A percentile compares a stretch with the other conserved stretches of the same genome.
Evolutionary conservation across 2,113 vertebrate genomes (phyloP).

Genomic region (Nycticorax nycticorax): DNA sequence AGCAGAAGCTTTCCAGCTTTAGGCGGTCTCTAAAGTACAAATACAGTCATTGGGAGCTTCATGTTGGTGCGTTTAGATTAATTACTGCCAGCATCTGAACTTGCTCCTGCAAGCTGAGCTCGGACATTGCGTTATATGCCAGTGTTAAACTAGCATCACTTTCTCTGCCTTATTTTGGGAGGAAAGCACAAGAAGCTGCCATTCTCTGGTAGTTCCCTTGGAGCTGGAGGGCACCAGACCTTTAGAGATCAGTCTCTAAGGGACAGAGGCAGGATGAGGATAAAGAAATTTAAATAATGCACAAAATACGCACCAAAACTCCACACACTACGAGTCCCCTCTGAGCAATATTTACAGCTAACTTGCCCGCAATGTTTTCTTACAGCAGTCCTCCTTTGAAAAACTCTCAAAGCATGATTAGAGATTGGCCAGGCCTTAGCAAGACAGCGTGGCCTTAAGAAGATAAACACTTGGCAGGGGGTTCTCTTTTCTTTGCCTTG

Average conservation of each 20-base stretch:
- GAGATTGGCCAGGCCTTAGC: not conserved
- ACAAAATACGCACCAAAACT: not conserved
- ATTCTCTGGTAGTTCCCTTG: not conserved
- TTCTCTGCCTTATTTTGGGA: not conserved
- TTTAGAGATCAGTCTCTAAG: not conserved
- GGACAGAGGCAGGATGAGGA: not conserved
- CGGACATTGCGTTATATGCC: not conserved
- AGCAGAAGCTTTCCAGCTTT: not conserved
- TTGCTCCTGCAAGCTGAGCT: not conserved
- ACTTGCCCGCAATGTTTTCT: not conserved
- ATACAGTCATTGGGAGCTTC: not conserved
- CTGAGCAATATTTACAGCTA: not conserved
- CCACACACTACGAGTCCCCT: not conserved
- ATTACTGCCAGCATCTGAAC: not conserved
- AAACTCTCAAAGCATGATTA: constrained; percentile 11
- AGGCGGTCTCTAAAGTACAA: not conserved
- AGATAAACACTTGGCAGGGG: not conserved
- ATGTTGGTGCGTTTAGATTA: not conserved
- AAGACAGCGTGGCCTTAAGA: constrained; percentile 33
- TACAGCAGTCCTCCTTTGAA: constrained; percentile 19
- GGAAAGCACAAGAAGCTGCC: not conserved
- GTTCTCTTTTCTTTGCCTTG: not conserved
- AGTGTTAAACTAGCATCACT: not conserved
- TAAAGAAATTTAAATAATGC: not conserved
- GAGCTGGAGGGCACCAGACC: not conserved